phyloP scores from a whole-genome alignment of 2,113 vertebrate genomes.

The Atractosteus spatula region DNA sequence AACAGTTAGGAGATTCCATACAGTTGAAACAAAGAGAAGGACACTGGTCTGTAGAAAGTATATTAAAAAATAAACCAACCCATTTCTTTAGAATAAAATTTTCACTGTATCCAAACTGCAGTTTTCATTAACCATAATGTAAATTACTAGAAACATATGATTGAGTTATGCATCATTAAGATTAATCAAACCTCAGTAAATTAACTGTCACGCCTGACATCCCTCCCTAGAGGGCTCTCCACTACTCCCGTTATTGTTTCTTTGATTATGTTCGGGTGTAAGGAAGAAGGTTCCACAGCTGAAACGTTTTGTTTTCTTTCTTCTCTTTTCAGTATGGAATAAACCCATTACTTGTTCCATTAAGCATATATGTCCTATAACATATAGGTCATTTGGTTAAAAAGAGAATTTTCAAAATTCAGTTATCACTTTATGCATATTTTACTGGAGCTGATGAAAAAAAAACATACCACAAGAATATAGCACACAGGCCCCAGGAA shows the following conservation, averaged over 20 bases:
- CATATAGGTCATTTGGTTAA: neutral
- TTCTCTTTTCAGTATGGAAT: too few species aligned
- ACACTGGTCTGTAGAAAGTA: slow-evolving; percentile 44
- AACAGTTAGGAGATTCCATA: slow-evolving; percentile 49
- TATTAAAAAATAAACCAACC: neutral
- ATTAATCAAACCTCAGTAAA: too few species aligned
- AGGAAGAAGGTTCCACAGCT: too few species aligned
- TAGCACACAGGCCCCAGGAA: slow-evolving; percentile 28
- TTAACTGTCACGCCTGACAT: too few species aligned
- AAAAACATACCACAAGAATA: slow-evolving; percentile 17
- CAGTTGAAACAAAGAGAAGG: slow-evolving; percentile 46
- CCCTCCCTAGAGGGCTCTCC: too few species aligned
- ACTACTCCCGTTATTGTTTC: too few species aligned
- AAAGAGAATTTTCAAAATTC: neutral
- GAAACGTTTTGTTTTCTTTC: too few species aligned
- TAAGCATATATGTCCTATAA: neutral
- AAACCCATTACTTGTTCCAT: neutral
- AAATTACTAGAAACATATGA: neutral
- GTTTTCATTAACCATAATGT: neutral
- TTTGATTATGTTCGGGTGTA: too few species aligned
- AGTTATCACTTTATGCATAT: too few species aligned
- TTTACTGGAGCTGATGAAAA: too few species aligned
- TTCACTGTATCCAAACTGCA: too few species aligned
- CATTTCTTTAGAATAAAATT: too few species aligned
- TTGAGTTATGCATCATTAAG: neutral